Evolutionary conservation across 2,888 invertebrate genomes (phyloP).

Genomic region (Yponomeuta cagnagella): DNA sequence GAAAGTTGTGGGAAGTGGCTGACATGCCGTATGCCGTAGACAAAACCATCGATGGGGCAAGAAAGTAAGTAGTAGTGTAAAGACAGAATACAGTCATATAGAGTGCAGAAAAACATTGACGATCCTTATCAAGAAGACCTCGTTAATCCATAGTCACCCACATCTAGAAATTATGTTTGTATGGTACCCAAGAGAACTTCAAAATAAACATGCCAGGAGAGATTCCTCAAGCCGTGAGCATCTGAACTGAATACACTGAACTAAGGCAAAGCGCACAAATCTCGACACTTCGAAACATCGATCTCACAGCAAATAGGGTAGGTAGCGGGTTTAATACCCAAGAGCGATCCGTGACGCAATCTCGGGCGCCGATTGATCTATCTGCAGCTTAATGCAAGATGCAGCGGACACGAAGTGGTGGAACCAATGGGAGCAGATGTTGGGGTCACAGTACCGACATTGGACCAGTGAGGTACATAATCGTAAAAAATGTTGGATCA

Average conservation of each 20-base stretch:
- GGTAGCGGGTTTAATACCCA: neutral
- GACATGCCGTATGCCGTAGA: too few relatives aligned
- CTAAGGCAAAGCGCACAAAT: neutral
- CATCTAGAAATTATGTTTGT: too few relatives aligned
- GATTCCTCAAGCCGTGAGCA: neutral
- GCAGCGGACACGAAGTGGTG: neutral
- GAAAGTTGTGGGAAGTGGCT: too few relatives aligned
- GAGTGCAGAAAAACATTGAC: too few relatives aligned
- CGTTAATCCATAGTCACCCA: too few relatives aligned
- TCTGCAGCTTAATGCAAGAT: constrained; percentile 2
- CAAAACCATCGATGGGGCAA: too few relatives aligned
- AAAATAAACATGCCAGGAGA: too few relatives aligned
- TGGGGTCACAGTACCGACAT: neutral
- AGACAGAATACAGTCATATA: too few relatives aligned
- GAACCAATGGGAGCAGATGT: neutral
- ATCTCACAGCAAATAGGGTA: neutral
- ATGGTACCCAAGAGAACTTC: too few relatives aligned
- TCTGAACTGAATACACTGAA: neutral
- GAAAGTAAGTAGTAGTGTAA: too few relatives aligned
- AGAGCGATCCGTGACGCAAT: constrained; percentile 23
- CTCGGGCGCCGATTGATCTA: constrained; percentile 11
- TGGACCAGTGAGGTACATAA: neutral
- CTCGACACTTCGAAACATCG: neutral
- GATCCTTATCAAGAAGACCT: too few relatives aligned
- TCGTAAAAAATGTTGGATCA: neutral